Conservation (phyloP, 1,140 invertebrate species). For the Pentalonia nigronervosa region DNA sequence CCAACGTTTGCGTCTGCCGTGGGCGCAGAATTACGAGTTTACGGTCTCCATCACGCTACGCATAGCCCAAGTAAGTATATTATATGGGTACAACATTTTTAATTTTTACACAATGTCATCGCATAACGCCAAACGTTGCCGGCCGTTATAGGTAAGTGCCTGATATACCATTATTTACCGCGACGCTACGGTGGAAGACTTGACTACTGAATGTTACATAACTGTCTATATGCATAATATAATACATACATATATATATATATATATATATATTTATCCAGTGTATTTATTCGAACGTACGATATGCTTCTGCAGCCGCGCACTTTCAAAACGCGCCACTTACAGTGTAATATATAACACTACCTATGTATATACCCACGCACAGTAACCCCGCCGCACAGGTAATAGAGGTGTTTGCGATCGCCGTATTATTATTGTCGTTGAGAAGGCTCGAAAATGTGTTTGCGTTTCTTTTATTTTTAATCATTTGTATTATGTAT, state of each 20-base stretch:
- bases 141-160: background rate
- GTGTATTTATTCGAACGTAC: background rate
- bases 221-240: background rate
- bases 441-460: background rate
- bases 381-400: background rate
- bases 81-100: background rate
- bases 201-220: background rate
- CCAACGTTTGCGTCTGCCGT: background rate
- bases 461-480: background rate
- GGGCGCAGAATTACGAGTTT: background rate
- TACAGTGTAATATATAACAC: background rate
- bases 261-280: background rate
- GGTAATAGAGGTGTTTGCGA: background rate
- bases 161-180: background rate
- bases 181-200: background rate
- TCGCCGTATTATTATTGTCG: background rate
- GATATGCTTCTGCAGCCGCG: background rate
- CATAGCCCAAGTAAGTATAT: background rate
- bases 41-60: background rate
- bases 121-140: background rate
- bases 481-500: background rate
- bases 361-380: background rate
- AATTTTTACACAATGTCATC: background rate
- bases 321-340: background rate
- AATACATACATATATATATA: no score